Percentiles rank a stretch among this genome's conserved stretches.
Conservation (phyloP, 2,888 invertebrate species). For the Drosophila imparisetae region DNA sequence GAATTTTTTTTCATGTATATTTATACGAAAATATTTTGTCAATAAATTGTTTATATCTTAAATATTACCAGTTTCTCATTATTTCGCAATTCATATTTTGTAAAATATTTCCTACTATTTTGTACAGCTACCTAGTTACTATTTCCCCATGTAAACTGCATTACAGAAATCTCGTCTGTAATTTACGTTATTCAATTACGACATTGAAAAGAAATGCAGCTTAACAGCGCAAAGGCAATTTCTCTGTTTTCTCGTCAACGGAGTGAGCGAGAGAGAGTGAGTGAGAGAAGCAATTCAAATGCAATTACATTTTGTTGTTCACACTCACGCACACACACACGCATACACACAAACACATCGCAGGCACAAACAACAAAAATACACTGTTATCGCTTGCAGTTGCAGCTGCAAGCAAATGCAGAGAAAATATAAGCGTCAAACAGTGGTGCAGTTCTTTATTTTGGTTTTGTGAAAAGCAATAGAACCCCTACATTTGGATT, state of each 20-base stretch:
- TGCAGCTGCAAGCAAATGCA: conserved; percentile 54
- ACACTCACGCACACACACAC: conserved; percentile 21
- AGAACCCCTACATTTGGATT: too few relatives aligned
- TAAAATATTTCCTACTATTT: not conserved
- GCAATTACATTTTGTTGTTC: conserved; percentile 51
- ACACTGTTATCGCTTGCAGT: conserved; percentile 48
- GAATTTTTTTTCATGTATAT: not conserved
- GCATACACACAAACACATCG: not conserved
- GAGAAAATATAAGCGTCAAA: conserved; percentile 22
- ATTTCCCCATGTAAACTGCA: conserved; percentile 2
- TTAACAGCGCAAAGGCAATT: conserved; percentile 40
- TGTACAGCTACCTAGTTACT: not conserved
- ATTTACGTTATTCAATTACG: conserved; percentile 39
- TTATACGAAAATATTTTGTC: not conserved
- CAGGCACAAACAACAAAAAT: conserved; percentile 32
- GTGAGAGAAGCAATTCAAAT: conserved; percentile 46
- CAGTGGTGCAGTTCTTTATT: conserved; percentile 28
- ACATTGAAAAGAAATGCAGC: conserved; percentile 26
- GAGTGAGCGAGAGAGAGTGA: conserved; percentile 9
- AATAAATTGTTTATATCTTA: not conserved
- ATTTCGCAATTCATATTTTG: not conserved
- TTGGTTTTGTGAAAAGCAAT: not conserved
- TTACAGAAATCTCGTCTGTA: not conserved
- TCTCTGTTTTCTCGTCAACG: conserved; percentile 30
- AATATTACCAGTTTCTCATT: not conserved